Evolutionary conservation across 2,888 invertebrate genomes (phyloP).

Genomic region (Microctonus brassicae): DNA sequence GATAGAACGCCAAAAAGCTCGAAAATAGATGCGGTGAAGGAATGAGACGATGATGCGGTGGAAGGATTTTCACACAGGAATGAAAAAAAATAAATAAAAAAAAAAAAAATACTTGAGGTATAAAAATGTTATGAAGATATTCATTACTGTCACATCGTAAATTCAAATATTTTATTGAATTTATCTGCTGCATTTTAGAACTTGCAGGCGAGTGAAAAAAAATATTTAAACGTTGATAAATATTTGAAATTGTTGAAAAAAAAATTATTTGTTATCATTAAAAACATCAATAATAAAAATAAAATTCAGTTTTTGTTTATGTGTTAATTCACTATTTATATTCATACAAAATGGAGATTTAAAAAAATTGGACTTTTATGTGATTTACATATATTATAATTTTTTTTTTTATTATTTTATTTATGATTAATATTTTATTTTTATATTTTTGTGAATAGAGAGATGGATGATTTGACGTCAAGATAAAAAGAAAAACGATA

Average conservation of each 20-base stretch:
- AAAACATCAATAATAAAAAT: too few relatives aligned
- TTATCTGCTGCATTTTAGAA: conserved; percentile 25
- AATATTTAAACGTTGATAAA: not conserved
- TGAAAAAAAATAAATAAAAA: conserved; percentile 1
- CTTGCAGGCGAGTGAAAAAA: conserved; percentile 9
- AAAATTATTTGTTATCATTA: too few relatives aligned
- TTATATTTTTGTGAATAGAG: not conserved
- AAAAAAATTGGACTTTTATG: not conserved
- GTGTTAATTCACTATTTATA: not conserved
- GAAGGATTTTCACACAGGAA: conserved; percentile 32
- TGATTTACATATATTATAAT: not conserved
- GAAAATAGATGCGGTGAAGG: not conserved
- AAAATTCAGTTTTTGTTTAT: too few relatives aligned
- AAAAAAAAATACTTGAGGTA: too few relatives aligned
- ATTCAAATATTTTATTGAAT: conserved; percentile 43
- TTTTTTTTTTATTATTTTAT: not conserved
- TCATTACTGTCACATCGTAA: conserved; percentile 40
- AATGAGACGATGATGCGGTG: conserved; percentile 4
- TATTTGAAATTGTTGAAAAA: too few relatives aligned
- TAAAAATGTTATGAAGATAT: conserved; percentile 38
- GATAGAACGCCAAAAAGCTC: not conserved
- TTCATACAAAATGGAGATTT: not conserved
- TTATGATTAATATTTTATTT: not conserved
- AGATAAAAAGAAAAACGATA: not conserved
- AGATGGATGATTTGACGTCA: conserved; percentile 4